These are phyloP conservation scores for Paratrypauchen microcephalus DNA, from an alignment of 2,797 vertebrate species.

Conservation along the genomic window DNA sequence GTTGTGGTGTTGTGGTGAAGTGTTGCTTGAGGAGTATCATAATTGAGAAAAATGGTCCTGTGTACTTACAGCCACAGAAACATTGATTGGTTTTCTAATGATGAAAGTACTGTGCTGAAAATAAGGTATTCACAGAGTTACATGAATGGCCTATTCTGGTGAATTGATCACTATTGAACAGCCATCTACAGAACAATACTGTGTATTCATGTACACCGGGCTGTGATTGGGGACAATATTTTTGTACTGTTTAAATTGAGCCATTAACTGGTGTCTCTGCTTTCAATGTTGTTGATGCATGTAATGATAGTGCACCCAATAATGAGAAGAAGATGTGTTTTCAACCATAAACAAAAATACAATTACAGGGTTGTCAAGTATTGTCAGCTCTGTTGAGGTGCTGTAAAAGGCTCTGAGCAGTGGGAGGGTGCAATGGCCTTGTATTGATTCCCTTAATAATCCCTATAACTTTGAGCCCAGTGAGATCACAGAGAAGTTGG, in stretches of 20 bases:
- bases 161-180: conserved; percentile 15
- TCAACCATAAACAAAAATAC: conserved; percentile 11
- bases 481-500: conserved; percentile 15
- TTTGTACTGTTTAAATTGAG: conserved; percentile 6
- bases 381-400: background rate
- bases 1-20: background rate
- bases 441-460: conserved; percentile 36
- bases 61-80: background rate
- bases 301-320: conserved; percentile 5
- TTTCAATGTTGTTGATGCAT: conserved; percentile 5
- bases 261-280: background rate
- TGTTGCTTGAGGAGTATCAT: background rate
- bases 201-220: background rate
- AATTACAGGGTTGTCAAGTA: conserved; percentile 3
- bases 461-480: conserved; percentile 27
- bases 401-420: background rate
- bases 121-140: background rate
- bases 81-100: background rate
- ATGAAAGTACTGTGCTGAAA: conserved; percentile 4
- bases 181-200: background rate
- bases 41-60: background rate
- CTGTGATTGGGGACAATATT: background rate
- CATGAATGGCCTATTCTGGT: conserved; percentile 1
- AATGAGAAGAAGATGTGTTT: background rate
- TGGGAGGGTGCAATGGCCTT: conserved; percentile 15